These are phyloP conservation scores for Arenaria interpres DNA, from an alignment of 2,113 vertebrate genomes.

Conservation along the genomic window DNA sequence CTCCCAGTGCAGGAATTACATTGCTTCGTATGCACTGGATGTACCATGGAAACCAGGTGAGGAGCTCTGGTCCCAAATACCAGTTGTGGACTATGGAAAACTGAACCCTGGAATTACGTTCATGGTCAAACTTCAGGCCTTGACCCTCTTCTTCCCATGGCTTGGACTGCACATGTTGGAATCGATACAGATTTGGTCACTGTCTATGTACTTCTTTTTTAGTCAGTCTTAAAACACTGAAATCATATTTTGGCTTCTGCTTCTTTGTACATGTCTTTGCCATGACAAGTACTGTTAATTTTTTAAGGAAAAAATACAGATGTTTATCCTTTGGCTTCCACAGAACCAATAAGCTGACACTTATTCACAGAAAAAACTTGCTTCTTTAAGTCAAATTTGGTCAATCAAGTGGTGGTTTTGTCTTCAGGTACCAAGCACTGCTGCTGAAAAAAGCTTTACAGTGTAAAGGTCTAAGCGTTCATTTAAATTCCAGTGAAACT, in stretches of 20 bases:
- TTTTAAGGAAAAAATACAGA: constrained; percentile 5
- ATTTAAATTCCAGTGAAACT: not conserved
- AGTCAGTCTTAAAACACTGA: not conserved
- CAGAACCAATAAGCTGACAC: not conserved
- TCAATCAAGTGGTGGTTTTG: not conserved
- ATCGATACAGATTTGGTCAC: not conserved
- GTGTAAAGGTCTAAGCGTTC: not conserved
- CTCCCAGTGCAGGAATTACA: not conserved
- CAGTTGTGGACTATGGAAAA: not conserved
- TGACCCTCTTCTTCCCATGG: not conserved
- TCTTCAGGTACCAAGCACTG: not conserved
- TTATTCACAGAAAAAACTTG: not conserved
- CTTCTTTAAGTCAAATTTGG: not conserved
- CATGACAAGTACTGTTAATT: constrained; percentile 55
- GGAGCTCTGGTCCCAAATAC: not conserved
- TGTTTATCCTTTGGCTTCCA: constrained; percentile 31
- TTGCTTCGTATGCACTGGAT: not conserved
- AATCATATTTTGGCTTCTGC: not conserved
- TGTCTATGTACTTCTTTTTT: not conserved
- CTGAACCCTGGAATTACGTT: not conserved
- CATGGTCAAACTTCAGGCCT: not conserved
- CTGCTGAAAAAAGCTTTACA: not conserved
- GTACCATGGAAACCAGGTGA: not conserved
- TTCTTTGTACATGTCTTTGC: constrained; percentile 37
- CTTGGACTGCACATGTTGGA: not conserved